phyloP scores from a whole-genome alignment of 2,888 invertebrate species.

The Leptura quadrifasciata region DNA sequence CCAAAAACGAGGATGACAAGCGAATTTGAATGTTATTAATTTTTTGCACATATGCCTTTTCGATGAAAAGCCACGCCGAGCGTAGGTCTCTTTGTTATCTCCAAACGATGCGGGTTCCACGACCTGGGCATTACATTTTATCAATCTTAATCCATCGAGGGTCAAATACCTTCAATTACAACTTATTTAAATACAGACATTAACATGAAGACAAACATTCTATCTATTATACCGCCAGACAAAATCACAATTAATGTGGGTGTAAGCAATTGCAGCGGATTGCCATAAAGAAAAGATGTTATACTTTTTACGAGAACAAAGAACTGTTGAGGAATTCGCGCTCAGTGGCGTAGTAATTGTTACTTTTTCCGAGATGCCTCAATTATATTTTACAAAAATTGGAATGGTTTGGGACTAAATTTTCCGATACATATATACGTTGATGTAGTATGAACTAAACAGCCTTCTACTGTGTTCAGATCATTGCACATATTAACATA shows the following conservation, averaged over 20 bases:
- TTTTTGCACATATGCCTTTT: constrained; percentile 4
- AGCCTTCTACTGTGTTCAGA: too few relatives aligned
- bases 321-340: constrained; percentile 20
- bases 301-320: constrained; percentile 40
- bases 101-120: constrained; percentile 21
- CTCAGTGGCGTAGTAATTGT: not conserved
- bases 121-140: constrained; percentile 33
- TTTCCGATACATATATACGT: too few relatives aligned
- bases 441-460: too few relatives aligned
- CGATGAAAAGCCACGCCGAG: not conserved
- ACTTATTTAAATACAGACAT: constrained; percentile 47
- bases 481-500: too few relatives aligned
- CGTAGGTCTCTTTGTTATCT: constrained; percentile 29
- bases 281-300: constrained; percentile 37
- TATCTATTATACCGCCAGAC: constrained; percentile 44
- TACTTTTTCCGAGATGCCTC: not conserved
- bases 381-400: too few relatives aligned
- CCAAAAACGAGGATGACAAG: not conserved
- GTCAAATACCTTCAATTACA: constrained; percentile 50
- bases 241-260: constrained; percentile 48
- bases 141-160: constrained; percentile 41
- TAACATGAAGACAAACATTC: constrained; percentile 32
- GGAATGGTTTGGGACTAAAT: too few relatives aligned
- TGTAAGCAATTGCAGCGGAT: constrained; percentile 48
- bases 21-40: not conserved